A percentile compares a stretch with the other conserved stretches of the same genome.
Conservation (phyloP, 2,797 vertebrate species). For the Intellagama lesueurii region DNA sequence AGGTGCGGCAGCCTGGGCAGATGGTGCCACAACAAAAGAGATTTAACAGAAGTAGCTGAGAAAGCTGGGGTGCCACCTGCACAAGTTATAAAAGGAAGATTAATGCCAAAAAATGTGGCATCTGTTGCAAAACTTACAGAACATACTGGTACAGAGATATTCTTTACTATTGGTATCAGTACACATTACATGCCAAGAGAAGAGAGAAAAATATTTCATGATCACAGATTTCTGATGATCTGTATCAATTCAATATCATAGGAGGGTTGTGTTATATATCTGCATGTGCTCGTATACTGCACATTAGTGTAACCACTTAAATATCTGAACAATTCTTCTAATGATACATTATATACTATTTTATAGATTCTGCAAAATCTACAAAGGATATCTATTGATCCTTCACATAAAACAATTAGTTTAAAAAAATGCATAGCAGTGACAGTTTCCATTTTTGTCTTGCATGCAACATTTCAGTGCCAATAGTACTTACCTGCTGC, state of each 20-base stretch:
- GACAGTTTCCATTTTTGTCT: constrained; percentile 11
- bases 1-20: not conserved
- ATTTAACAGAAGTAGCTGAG: not conserved
- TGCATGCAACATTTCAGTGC: not conserved
- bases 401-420: too few species aligned
- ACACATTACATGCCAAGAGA: not conserved
- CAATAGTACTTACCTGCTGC: constrained; percentile 86
- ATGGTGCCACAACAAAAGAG: not conserved
- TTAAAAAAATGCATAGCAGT: not conserved
- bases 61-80: not conserved
- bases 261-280: not conserved
- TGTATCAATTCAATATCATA: not conserved
- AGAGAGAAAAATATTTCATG: not conserved
- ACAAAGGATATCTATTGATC: too few species aligned
- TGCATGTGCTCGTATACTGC: not conserved
- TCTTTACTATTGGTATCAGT: not conserved
- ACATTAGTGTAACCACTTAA: not conserved
- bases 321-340: not conserved
- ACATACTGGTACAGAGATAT: not conserved
- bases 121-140: not conserved
- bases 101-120: constrained; percentile 1
- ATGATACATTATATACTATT: not conserved
- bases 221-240: not conserved
- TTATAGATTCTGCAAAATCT: too few species aligned
- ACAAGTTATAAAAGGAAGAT: constrained; percentile 4